Percentiles rank a stretch among this genome's conserved stretches.
These are phyloP conservation scores for Sialia sialis DNA, from an alignment of 2,113 vertebrate species.

Conservation along the genomic window DNA sequence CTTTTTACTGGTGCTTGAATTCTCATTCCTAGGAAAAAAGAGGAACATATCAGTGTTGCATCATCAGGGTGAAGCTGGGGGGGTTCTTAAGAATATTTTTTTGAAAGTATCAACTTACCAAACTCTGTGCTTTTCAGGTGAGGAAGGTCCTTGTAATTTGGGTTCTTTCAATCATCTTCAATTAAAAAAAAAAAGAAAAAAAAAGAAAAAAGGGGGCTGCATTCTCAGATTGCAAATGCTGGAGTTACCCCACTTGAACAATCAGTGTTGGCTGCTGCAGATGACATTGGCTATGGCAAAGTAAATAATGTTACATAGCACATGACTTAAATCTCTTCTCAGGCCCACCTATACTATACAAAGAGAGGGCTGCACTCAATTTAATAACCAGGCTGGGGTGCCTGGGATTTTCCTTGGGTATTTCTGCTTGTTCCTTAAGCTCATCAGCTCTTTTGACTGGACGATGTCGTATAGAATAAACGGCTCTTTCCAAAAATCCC, in stretches of 20 bases:
- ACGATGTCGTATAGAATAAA: not conserved
- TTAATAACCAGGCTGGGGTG: not conserved
- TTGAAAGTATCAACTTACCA: too few relatives aligned
- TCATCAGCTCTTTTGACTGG: not conserved
- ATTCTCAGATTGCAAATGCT: not conserved
- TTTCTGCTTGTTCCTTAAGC: not conserved
- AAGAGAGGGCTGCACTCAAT: not conserved
- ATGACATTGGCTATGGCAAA: not conserved
- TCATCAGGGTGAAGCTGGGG: not conserved
- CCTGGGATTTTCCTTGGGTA: not conserved
- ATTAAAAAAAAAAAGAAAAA: not conserved
- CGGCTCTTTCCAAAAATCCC: not conserved
- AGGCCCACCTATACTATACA: not conserved
- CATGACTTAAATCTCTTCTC: not conserved
- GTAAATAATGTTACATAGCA: not conserved
- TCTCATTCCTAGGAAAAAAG: conserved; percentile 32
- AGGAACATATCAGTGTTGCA: conserved; percentile 8
- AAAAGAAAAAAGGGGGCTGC: not conserved
- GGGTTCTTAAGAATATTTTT: too few relatives aligned
- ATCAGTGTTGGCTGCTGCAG: not conserved
- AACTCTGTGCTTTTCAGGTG: not conserved
- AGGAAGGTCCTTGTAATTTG: not conserved
- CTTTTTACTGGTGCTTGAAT: not conserved
- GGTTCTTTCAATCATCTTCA: not conserved
- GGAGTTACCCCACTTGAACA: not conserved